Percentiles rank a stretch among this genome's conserved stretches.
phyloP scores from a whole-genome alignment of 2,113 vertebrate species.

The Crotophaga sulcirostris region DNA sequence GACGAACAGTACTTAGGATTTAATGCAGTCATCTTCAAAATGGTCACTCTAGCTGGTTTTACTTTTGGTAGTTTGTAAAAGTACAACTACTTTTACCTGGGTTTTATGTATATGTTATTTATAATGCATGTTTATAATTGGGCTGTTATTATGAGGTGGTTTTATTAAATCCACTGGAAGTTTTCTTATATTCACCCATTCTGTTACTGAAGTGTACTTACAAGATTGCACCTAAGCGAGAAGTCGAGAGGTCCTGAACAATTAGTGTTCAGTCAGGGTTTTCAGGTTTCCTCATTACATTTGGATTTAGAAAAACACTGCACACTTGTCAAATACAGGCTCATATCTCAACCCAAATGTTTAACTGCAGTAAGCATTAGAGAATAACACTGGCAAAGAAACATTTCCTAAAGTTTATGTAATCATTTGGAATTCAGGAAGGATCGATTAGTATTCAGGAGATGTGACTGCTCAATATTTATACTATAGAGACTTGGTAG shows the following conservation, averaged over 20 bases:
- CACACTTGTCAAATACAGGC: constrained; percentile 66
- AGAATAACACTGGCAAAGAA: constrained; percentile 69
- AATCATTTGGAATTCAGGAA: constrained; percentile 83
- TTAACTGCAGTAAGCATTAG: constrained; percentile 52
- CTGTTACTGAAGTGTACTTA: neutral
- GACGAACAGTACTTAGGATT: neutral
- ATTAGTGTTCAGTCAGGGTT: neutral
- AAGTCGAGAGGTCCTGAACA: neutral
- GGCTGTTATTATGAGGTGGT: neutral
- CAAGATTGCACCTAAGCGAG: neutral
- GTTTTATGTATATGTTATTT: neutral
- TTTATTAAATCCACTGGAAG: neutral
- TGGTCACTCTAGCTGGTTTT: neutral
- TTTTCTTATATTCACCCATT: neutral
- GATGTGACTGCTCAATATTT: constrained; percentile 82
- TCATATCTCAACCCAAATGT: constrained; percentile 60
- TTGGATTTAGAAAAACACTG: constrained; percentile 76
- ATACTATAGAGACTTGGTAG: constrained; percentile 77
- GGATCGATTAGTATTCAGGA: constrained; percentile 84
- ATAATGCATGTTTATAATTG: neutral
- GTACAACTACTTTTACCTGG: neutral
- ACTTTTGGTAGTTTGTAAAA: neutral
- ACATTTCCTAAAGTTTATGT: constrained; percentile 81
- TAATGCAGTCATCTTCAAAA: neutral
- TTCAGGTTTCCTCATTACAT: constrained; percentile 65